Evolutionary conservation across 2,113 vertebrate species (phyloP).

Genomic region (Prolemur simus): DNA sequence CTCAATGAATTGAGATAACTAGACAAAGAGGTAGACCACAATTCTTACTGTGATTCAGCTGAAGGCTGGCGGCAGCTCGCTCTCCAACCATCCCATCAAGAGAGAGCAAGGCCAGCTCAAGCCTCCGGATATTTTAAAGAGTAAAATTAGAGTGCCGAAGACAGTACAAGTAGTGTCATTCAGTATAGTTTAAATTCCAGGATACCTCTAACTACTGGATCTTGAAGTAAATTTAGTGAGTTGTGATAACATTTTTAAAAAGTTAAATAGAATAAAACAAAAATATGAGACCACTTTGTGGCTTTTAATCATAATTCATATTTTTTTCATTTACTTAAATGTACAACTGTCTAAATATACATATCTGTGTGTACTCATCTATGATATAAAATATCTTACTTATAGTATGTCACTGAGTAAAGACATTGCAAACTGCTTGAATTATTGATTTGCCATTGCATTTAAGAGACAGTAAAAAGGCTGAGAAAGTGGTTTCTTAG

Average conservation of each 20-base stretch:
- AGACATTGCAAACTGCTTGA: not conserved
- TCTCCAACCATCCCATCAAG: not conserved
- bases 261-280: not conserved
- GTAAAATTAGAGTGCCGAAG: not conserved
- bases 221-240: not conserved
- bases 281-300: not conserved
- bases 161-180: not conserved
- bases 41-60: not conserved
- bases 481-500: not conserved
- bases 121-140: not conserved
- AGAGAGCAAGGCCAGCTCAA: not conserved
- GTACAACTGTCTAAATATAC: not conserved
- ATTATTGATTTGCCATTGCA: not conserved
- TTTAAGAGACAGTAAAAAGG: not conserved
- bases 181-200: not conserved
- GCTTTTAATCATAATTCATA: not conserved
- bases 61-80: not conserved
- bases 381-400: not conserved
- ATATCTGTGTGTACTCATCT: fast-evolving
- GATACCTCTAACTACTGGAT: not conserved
- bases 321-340: not conserved
- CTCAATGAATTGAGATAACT: not conserved
- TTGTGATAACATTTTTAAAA: not conserved
- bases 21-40: not conserved
- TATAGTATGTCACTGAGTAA: not conserved